Evolutionary conservation across 2,888 invertebrate species (phyloP).

Genomic region (Cerastis rubricosa): DNA sequence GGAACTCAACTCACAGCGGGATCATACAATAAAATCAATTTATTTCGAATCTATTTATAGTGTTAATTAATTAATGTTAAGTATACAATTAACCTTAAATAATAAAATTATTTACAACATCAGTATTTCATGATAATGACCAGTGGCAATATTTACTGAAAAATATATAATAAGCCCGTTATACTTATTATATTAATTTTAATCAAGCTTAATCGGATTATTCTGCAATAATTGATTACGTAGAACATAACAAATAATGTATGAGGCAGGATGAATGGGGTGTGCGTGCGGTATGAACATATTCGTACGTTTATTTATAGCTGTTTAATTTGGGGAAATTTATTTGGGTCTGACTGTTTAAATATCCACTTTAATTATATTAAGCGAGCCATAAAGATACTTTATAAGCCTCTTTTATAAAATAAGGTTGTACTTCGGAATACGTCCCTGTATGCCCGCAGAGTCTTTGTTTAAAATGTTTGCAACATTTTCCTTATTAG

Average conservation of each 20-base stretch:
- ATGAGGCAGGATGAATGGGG: slow-evolving; percentile 5
- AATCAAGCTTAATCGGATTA: slow-evolving; percentile 18
- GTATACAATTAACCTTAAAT: background rate
- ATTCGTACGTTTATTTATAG: slow-evolving; percentile 33
- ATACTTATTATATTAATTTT: background rate
- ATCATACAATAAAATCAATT: background rate
- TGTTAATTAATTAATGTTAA: background rate
- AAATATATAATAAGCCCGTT: background rate
- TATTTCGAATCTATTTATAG: background rate
- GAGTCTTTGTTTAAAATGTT: slow-evolving; percentile 54
- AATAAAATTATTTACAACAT: background rate
- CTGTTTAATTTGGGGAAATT: slow-evolving; percentile 55
- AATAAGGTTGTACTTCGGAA: slow-evolving; percentile 45
- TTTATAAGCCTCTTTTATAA: slow-evolving; percentile 53
- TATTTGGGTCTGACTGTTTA: slow-evolving; percentile 57
- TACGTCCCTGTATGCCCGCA: slow-evolving; percentile 31
- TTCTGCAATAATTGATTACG: slow-evolving; percentile 29
- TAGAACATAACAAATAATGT: slow-evolving; percentile 20
- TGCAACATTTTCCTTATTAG: slow-evolving; percentile 52
- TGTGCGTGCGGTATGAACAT: slow-evolving; percentile 20
- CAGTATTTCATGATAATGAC: background rate
- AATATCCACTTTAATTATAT: slow-evolving; percentile 61
- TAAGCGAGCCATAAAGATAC: slow-evolving; percentile 56
- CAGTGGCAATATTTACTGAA: background rate
- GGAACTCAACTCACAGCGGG: background rate